These are phyloP conservation scores for Semaprochilodus insignis DNA, from an alignment of 2,797 vertebrate genomes.

Conservation along the genomic window DNA sequence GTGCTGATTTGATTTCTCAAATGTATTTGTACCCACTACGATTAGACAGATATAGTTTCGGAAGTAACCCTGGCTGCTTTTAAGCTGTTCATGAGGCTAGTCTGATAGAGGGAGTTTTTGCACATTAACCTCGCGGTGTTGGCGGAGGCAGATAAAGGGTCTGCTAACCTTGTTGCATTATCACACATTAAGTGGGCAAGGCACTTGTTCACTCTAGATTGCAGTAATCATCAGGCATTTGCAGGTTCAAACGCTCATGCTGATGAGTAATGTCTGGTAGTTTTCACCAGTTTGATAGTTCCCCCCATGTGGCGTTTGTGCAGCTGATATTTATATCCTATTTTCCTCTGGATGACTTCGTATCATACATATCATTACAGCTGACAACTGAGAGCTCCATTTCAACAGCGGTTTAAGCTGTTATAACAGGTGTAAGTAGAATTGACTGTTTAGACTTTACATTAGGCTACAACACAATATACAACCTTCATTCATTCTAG, in stretches of 20 bases:
- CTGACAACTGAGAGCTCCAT: too few relatives aligned
- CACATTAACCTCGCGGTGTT: not conserved
- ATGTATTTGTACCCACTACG: not conserved
- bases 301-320: not conserved
- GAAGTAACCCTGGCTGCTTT: conserved; percentile 1
- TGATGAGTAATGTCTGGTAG: conserved; percentile 1
- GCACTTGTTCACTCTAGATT: not conserved
- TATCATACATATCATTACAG: too few relatives aligned
- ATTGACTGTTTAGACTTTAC: not conserved
- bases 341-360: not conserved
- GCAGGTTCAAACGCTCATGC: not conserved
- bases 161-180: conserved; percentile 3
- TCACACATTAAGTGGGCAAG: not conserved
- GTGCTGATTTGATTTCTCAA: conserved; percentile 1
- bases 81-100: not conserved
- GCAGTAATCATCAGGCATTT: not conserved
- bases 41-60: not conserved
- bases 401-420: too few relatives aligned
- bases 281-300: not conserved
- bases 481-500: too few relatives aligned
- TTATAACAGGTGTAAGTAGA: not conserved
- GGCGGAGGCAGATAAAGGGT: not conserved
- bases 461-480: too few relatives aligned
- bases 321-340: not conserved
- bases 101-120: not conserved